Conservation (phyloP, 2,113 vertebrate species). For the Toxotes chatareus region DNA sequence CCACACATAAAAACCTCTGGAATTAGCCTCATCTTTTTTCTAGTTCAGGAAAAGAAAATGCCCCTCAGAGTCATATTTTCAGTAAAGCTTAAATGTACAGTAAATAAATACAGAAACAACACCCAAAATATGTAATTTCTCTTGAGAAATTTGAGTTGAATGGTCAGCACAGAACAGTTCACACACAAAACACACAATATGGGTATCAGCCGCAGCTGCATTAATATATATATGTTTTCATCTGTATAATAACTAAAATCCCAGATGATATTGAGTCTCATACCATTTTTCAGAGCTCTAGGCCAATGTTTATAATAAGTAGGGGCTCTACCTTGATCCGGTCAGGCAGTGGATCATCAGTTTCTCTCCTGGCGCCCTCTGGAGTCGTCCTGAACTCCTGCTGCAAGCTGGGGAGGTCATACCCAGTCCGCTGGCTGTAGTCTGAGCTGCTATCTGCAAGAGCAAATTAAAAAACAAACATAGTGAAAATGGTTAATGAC, state of each 20-base stretch:
- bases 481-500: neutral
- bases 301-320: neutral
- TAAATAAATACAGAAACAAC: too few relatives aligned
- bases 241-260: neutral
- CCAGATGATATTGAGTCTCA: neutral
- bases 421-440: slow-evolving; percentile 90
- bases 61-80: neutral
- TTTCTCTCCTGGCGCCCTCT: slow-evolving; percentile 87
- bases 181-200: too few relatives aligned
- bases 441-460: slow-evolving; percentile 91
- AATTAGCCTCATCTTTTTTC: neutral
- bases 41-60: neutral
- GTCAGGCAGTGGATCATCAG: slow-evolving; percentile 89
- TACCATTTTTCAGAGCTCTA: neutral
- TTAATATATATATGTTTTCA: neutral
- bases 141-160: too few relatives aligned
- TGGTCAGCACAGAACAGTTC: too few relatives aligned
- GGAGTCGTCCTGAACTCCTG: slow-evolving; percentile 86
- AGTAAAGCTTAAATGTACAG: too few relatives aligned
- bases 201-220: too few relatives aligned
- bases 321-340: slow-evolving; percentile 89
- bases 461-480: neutral
- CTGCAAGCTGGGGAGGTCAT: slow-evolving; percentile 78
- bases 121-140: too few relatives aligned
- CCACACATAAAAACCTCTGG: neutral